phyloP scores from a whole-genome alignment of 1,140 invertebrate genomes.

The Euura lappo region DNA sequence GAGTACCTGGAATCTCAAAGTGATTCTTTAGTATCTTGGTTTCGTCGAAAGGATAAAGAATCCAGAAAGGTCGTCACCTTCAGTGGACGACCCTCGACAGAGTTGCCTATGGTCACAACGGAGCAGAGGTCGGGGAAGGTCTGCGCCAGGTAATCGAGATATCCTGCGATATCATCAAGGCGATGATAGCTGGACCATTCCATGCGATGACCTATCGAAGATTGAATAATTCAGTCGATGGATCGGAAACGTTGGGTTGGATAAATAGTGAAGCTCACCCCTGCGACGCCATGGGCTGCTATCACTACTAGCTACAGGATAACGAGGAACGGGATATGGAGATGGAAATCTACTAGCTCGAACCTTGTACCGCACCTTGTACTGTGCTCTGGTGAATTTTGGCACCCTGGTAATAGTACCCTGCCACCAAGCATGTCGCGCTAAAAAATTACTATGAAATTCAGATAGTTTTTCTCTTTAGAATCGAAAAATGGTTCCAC shows the following conservation, averaged over 20 bases:
- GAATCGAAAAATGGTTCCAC: too few species aligned
- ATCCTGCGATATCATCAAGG: slow-evolving; percentile 73
- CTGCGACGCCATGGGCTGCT: slow-evolving; percentile 46
- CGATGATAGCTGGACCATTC: slow-evolving; percentile 83
- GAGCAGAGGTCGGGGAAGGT: slow-evolving; percentile 77
- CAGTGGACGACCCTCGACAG: slow-evolving; percentile 75
- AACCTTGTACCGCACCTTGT: not conserved
- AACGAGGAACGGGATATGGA: slow-evolving; percentile 40
- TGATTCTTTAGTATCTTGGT: not conserved
- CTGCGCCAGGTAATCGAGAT: slow-evolving; percentile 76
- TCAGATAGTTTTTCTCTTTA: not conserved
- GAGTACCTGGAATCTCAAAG: slow-evolving; percentile 53
- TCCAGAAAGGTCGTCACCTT: slow-evolving; percentile 65
- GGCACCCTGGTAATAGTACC: slow-evolving; percentile 27
- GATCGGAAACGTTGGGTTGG: not conserved
- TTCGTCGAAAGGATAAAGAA: slow-evolving; percentile 7
- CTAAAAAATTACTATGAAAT: slow-evolving; percentile 45
- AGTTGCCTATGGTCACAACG: slow-evolving; percentile 77
- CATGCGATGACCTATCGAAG: slow-evolving; percentile 70
- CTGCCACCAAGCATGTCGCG: slow-evolving; percentile 54
- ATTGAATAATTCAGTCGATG: not conserved
- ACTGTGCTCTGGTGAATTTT: slow-evolving; percentile 10
- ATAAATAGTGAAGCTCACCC: slow-evolving; percentile 48
- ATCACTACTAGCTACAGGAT: slow-evolving; percentile 46
- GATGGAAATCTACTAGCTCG: slow-evolving; percentile 33